phyloP scores from a whole-genome alignment of 1,140 invertebrate species.

The Zaprionus tsacasi region DNA sequence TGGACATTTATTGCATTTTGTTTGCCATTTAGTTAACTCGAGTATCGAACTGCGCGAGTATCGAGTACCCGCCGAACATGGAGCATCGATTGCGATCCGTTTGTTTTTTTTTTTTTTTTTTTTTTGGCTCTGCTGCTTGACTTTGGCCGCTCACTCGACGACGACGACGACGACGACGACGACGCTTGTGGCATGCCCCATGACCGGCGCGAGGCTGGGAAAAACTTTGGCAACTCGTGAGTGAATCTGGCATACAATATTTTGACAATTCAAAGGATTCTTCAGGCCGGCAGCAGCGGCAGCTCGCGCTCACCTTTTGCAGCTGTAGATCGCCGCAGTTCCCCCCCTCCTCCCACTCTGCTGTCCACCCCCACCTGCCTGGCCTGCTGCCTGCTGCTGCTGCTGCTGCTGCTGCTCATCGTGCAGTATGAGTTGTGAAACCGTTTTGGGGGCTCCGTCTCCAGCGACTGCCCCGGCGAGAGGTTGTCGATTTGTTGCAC shows the following conservation, averaged over 20 bases:
- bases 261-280: conserved; percentile 82
- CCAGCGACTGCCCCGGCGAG: conserved; percentile 30
- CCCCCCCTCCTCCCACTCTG: too few relatives aligned
- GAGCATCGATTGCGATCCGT: conserved; percentile 35
- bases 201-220: conserved; percentile 47
- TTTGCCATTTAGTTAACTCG: conserved; percentile 56
- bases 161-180: background rate
- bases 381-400: too few relatives aligned
- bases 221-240: conserved; percentile 60
- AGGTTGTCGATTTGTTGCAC: conserved; percentile 57
- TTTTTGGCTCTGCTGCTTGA: conserved; percentile 18
- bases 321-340: conserved; percentile 30
- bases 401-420: conserved; percentile 25
- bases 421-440: conserved; percentile 64
- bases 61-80: conserved; percentile 11
- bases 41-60: conserved; percentile 22
- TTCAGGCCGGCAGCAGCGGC: conserved; percentile 44
- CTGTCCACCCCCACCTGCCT: background rate
- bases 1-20: conserved; percentile 73
- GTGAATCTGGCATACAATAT: conserved; percentile 78
- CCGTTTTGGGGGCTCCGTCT: conserved; percentile 42
- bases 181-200: conserved; percentile 47
- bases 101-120: conserved; percentile 10
- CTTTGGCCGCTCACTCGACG: conserved; percentile 55
- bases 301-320: conserved; percentile 59